Percentiles rank a stretch among this genome's conserved stretches.
These are phyloP conservation scores for Zaprionus taronus DNA, from an alignment of 1,140 invertebrate genomes.

Conservation along the genomic window DNA sequence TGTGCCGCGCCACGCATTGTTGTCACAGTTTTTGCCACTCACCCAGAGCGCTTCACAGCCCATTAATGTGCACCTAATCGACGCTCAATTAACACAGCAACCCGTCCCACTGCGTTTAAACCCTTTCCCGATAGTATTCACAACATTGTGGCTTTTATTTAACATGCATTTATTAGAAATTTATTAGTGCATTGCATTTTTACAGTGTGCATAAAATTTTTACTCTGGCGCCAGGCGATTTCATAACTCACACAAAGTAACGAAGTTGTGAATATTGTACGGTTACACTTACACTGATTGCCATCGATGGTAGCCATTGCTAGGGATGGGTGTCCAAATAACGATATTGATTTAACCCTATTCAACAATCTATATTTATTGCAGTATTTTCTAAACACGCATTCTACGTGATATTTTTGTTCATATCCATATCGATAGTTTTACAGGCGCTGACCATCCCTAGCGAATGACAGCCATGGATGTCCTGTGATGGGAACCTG, in stretches of 20 bases:
- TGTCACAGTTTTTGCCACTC: constrained; percentile 71
- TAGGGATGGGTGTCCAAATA: background rate
- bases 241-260: constrained; percentile 77
- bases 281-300: constrained; percentile 75
- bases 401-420: background rate
- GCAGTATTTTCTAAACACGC: background rate
- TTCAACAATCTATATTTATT: background rate
- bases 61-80: constrained; percentile 72
- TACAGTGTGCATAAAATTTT: constrained; percentile 71
- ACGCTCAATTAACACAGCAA: constrained; percentile 70
- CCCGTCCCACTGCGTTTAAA: background rate
- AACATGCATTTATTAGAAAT: constrained; percentile 81
- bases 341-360: background rate
- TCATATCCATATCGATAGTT: background rate
- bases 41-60: constrained; percentile 32
- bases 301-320: constrained; percentile 47
- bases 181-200: constrained; percentile 67
- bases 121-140: background rate
- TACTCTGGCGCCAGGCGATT: constrained; percentile 73
- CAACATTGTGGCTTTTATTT: constrained; percentile 75
- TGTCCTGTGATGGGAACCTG: constrained; percentile 55
- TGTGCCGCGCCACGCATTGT: constrained; percentile 42
- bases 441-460: background rate
- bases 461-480: background rate
- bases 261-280: constrained; percentile 12